Percentiles rank a stretch among this genome's conserved stretches.
Conservation (phyloP, 2,113 vertebrate species). For the Poeciliopsis occidentalis region DNA sequence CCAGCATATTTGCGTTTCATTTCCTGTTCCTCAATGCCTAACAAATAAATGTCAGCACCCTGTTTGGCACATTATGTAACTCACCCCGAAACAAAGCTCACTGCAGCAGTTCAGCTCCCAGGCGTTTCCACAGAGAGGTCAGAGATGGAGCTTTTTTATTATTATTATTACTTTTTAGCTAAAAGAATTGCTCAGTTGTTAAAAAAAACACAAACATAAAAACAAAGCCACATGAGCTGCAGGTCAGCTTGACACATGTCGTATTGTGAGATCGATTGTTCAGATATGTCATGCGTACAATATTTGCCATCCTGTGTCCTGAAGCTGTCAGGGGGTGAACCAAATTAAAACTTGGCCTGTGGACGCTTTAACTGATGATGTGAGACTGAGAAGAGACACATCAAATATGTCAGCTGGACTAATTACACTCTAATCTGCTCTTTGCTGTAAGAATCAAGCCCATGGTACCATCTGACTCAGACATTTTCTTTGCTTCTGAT, state of each 20-base stretch:
- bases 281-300: background rate
- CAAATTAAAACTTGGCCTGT: conserved; percentile 25
- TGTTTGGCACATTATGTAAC: conserved; percentile 39
- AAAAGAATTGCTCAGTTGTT: background rate
- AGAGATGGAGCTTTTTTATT: background rate
- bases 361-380: conserved; percentile 20
- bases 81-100: conserved; percentile 31
- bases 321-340: conserved; percentile 21
- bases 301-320: conserved; percentile 11
- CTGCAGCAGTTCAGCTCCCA: background rate
- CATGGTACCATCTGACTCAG: background rate
- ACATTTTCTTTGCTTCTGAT: background rate
- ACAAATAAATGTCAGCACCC: conserved; percentile 21
- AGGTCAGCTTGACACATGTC: background rate
- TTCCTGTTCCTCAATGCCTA: conserved; percentile 3
- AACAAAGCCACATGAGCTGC: background rate
- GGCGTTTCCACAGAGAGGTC: conserved; percentile 11
- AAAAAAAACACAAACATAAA: background rate
- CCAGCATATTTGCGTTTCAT: conserved; percentile 37
- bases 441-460: background rate
- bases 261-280: background rate
- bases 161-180: background rate
- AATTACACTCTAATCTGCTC: conserved; percentile 7
- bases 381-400: conserved; percentile 19
- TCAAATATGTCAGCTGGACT: conserved; percentile 15